Base-by-base conservation (phyloP, 37 sponge, comb jelly and placozoan species). In the Haliclona indistincta region DNA sequence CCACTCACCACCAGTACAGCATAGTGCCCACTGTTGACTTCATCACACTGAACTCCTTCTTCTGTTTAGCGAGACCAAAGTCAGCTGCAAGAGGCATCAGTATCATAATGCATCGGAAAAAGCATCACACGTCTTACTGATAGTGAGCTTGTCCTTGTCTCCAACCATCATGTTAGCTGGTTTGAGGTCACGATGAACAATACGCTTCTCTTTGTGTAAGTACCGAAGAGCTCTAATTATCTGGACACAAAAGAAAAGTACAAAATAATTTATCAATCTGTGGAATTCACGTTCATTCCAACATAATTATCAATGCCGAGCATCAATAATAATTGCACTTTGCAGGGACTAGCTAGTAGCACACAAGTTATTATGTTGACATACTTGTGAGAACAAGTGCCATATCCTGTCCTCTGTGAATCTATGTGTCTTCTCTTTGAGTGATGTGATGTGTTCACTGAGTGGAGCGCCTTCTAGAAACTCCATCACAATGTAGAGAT, bases 401-500 rank as follows among this genome's bases (percentile, higher is more conserved):
- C 93, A 96, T 26, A 96, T 70, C 26, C 86, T 71, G 32, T 82
- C 81, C 53, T 96, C 96, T 28, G 69, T 77, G 68, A 96, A 96
- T 15, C 63, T 74, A 62, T 62, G 43, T 11, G 77, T 67, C 76
- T 96, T 96, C 68, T 96, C 96, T 39, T 73, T 52, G 61, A 91
- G 73, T 2, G 90, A 88, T 37, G 55, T 77, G 38, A 88, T 81
- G 79, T 86, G 87, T 51, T 92, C 93, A 63, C 58, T 78, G 13
- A 95, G 84, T 79, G 85, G 75, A 32, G 96, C 90, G 3, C 96
- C 96, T 63, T 96, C 96, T 11, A 96, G 52, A 28, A 88, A 67
- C 81, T 92, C 86, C 96, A 96, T 96, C 54, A 92, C 85, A 32
- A 96, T 91, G 78, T 96, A 96, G 43, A 96, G 68, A 67, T 83